phyloP scores from a whole-genome alignment of 2,113 vertebrate species.

The Pitta sordida region DNA sequence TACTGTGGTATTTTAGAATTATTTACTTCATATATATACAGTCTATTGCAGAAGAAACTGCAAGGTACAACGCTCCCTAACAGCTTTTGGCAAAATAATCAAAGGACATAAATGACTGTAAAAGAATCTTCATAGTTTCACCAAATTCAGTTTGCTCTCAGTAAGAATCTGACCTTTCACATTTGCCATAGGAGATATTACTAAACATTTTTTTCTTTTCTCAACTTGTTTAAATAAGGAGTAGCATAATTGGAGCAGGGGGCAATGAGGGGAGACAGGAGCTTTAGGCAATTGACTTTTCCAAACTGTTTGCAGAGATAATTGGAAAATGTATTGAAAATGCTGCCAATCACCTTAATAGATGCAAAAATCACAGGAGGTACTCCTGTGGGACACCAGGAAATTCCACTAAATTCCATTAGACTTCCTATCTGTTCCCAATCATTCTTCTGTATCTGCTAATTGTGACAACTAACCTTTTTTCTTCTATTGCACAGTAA shows the following conservation, averaged over 20 bases:
- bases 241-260: not conserved
- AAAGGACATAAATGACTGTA: not conserved
- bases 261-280: not conserved
- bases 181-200: not conserved
- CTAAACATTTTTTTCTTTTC: not conserved
- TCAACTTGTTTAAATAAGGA: constrained; percentile 14
- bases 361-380: constrained; percentile 38
- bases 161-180: not conserved
- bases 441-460: not conserved
- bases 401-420: not conserved
- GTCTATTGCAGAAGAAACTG: not conserved
- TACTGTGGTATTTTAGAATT: not conserved
- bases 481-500: not conserved
- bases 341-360: constrained; percentile 52
- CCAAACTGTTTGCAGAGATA: constrained; percentile 26
- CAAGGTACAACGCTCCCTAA: not conserved
- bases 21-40: not conserved
- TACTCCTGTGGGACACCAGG: not conserved
- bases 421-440: not conserved
- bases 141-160: not conserved
- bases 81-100: not conserved
- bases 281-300: constrained; percentile 27
- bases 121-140: not conserved
- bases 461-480: not conserved
- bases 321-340: constrained; percentile 56